Evolutionary conservation across 2,888 invertebrate species (phyloP).

Genomic region (Harpagoxenus sublaevis): DNA sequence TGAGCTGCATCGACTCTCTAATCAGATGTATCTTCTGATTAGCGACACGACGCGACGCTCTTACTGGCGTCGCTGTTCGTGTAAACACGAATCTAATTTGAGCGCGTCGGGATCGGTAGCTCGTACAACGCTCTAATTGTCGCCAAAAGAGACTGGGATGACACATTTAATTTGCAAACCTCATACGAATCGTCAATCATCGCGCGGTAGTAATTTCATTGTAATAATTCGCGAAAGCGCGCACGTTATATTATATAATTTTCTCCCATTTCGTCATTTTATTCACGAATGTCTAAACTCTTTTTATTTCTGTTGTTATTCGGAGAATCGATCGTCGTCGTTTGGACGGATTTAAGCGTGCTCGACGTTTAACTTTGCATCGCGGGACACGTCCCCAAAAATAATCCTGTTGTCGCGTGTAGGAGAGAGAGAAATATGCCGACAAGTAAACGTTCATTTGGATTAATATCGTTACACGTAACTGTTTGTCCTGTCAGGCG

Average conservation of each 20-base stretch:
- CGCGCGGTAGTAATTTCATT: not conserved
- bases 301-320: slow-evolving; percentile 7
- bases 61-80: slow-evolving; percentile 63
- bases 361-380: slow-evolving; percentile 33
- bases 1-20: slow-evolving; percentile 82
- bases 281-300: not conserved
- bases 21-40: slow-evolving; percentile 85
- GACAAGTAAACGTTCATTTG: slow-evolving; percentile 71
- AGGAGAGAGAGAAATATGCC: slow-evolving; percentile 67
- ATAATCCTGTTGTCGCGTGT: slow-evolving; percentile 55
- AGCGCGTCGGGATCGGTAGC: slow-evolving; percentile 71
- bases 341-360: slow-evolving; percentile 20
- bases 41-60: slow-evolving; percentile 72
- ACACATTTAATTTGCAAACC: slow-evolving; percentile 40
- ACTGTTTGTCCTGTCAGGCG: slow-evolving; percentile 68
- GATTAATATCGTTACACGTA: slow-evolving; percentile 73
- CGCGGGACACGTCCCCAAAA: slow-evolving; percentile 24
- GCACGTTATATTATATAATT: not conserved
- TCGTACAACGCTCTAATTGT: slow-evolving; percentile 73
- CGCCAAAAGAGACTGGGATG: slow-evolving; percentile 58
- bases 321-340: slow-evolving; percentile 19
- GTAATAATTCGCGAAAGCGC: not conserved
- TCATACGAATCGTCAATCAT: slow-evolving; percentile 28
- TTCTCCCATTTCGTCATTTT: slow-evolving; percentile 14
- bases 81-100: slow-evolving; percentile 82